Evolutionary conservation across 2,888 invertebrate genomes (phyloP), one percentile per base, ranked within the genome.

Genomic region (Mesorhabditis belari): DNA sequence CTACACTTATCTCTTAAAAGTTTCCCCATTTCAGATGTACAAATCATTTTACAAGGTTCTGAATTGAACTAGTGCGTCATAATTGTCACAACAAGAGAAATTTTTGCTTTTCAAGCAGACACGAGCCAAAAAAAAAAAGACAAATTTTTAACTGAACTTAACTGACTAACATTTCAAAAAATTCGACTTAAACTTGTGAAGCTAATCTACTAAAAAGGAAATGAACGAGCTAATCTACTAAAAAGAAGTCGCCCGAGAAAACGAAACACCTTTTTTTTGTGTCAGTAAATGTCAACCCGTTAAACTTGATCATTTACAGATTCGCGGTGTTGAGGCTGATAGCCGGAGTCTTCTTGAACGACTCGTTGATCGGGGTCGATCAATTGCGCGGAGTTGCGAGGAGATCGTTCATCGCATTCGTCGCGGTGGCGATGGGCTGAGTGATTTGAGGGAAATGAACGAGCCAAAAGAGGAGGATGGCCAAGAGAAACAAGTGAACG

Each of bases 341-440:
- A 27, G 61, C 56, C 21, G 56, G 55, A 35, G 57, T 58, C 24
- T 57, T 49, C 3, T 67, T 65, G 65, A 64, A 74, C 63, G 67
- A 50, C 67, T 77, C 19, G 61, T 77, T n/a, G 63, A 65, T 26
- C 63, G 71, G 5, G 76, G 76, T n/a, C 63, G 66, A 52, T 69
- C 67, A 19, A 69, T 77, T 53, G 77, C 77, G 51, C 73, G 73
- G 52, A 74, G 74, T 6, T 77, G 77, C 44, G 77, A 77, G 56
- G 75, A 74, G 57, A 69, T 77, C 28, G 72, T 77, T 12, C 64
- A 61, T 5, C 66, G 64, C n/a, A 51, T 63, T 26, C 51, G 44
- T 9, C 12, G 44, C 12, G 44, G 44, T n/a, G n/a, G n/a, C 44
- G 44, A 35, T 9, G 44, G 44, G n/a, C n/a, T 35, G n/a, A n/a